Evolutionary conservation across 92 coral and sea anemone genomes (phyloP).

Genomic region (Galaxea fascicularis): DNA sequence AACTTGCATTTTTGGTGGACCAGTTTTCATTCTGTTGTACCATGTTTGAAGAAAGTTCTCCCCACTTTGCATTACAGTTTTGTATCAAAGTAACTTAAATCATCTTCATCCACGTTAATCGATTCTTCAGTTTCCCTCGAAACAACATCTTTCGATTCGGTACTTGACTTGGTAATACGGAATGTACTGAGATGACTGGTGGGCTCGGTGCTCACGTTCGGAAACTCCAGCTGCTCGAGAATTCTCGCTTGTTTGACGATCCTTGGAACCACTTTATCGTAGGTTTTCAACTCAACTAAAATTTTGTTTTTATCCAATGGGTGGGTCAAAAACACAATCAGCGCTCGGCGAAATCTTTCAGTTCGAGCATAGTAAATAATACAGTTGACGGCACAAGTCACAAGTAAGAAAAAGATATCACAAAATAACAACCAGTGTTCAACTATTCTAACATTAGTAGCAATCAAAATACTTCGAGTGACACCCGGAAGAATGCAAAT

Average conservation of each 20-base stretch:
- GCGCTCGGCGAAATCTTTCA: conserved; percentile 58
- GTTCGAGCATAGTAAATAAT: conserved; percentile 56
- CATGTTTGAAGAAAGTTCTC: background rate
- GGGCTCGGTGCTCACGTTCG: background rate
- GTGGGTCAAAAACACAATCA: conserved; percentile 22
- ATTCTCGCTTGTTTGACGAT: conserved; percentile 9
- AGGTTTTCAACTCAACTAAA: conserved; percentile 25
- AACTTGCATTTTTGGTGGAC: background rate
- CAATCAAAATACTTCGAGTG: conserved; percentile 16
- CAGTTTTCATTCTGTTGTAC: background rate
- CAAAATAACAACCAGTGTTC: conserved; percentile 61
- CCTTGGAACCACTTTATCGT: conserved; percentile 22
- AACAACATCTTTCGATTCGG: background rate
- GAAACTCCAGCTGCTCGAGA: background rate
- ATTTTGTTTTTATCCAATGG: conserved; percentile 29
- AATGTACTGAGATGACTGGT: too few species aligned
- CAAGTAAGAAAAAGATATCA: conserved; percentile 51
- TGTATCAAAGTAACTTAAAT: conserved; percentile 17
- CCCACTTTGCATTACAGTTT: conserved; percentile 10
- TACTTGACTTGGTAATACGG: background rate
- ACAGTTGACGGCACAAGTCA: conserved; percentile 60
- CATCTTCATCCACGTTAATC: background rate
- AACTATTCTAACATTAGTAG: background rate
- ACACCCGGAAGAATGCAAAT: conserved; percentile 27
- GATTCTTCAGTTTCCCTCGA: background rate